These are phyloP conservation scores for Pelmatolapia mariae DNA, from an alignment of 2,113 vertebrate genomes.

Conservation along the genomic window DNA sequence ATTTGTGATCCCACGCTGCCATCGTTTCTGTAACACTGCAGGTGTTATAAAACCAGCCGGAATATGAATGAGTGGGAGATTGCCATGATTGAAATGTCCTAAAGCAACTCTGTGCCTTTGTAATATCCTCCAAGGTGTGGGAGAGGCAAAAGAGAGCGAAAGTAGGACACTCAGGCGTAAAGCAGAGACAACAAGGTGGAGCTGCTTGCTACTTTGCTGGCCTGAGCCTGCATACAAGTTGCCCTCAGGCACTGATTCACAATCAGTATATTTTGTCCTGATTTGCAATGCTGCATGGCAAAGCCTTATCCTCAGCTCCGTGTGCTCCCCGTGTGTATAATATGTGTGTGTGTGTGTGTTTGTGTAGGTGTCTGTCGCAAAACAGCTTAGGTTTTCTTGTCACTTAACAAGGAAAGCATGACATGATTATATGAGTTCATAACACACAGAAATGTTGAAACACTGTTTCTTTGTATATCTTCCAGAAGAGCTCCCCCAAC, in stretches of 20 bases:
- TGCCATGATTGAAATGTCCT: slow-evolving; percentile 38
- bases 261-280: slow-evolving; percentile 38
- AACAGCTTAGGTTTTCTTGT: not conserved
- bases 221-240: slow-evolving; percentile 11
- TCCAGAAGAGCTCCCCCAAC: slow-evolving; percentile 43
- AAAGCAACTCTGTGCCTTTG: slow-evolving; percentile 24
- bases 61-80: slow-evolving; percentile 51
- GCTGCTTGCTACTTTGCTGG: slow-evolving; percentile 8
- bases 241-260: slow-evolving; percentile 19
- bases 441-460: slow-evolving; percentile 11
- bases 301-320: slow-evolving; percentile 1
- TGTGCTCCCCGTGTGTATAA: not conserved
- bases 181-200: slow-evolving; percentile 32
- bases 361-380: not conserved
- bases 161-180: slow-evolving; percentile 41
- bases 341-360: not conserved
- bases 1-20: slow-evolving; percentile 1
- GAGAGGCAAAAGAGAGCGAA: slow-evolving; percentile 4
- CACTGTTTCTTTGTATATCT: slow-evolving; percentile 27
- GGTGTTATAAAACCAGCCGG: slow-evolving; percentile 8
- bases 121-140: slow-evolving; percentile 12
- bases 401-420: not conserved
- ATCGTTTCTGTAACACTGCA: not conserved
- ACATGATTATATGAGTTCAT: not conserved
- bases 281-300: slow-evolving; percentile 4